phyloP scores from a whole-genome alignment of 2,113 vertebrate species.

The Typhlomys cinereus region DNA sequence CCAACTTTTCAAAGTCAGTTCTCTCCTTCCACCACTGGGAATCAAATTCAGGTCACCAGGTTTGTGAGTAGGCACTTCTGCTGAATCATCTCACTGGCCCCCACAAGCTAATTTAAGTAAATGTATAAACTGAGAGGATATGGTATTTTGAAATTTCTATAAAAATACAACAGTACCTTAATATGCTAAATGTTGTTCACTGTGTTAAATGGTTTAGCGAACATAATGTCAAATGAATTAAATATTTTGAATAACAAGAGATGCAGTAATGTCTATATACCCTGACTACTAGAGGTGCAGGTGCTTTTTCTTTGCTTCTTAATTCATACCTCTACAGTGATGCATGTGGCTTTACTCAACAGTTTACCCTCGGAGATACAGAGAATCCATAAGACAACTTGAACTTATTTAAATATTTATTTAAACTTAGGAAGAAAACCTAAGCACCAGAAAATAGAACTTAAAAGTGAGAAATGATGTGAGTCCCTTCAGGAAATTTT shows the following conservation, averaged over 20 bases:
- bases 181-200: background rate
- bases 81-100: no score
- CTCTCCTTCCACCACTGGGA: no score
- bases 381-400: background rate
- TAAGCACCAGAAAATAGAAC: background rate
- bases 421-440: background rate
- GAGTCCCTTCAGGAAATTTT: background rate
- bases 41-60: no score
- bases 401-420: background rate
- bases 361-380: background rate
- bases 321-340: background rate
- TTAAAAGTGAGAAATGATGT: background rate
- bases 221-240: background rate
- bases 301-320: background rate
- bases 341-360: background rate
- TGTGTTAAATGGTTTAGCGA: background rate
- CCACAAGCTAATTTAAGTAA: conserved; percentile 19
- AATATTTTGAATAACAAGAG: conserved; percentile 35
- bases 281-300: background rate
- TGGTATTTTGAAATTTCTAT: background rate
- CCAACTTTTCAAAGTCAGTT: no score
- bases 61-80: no score
- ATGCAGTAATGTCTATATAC: background rate
- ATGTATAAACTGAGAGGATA: background rate
- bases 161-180: background rate